phyloP scores from a whole-genome alignment of 2,888 invertebrate species.

The Laothoe populi region DNA sequence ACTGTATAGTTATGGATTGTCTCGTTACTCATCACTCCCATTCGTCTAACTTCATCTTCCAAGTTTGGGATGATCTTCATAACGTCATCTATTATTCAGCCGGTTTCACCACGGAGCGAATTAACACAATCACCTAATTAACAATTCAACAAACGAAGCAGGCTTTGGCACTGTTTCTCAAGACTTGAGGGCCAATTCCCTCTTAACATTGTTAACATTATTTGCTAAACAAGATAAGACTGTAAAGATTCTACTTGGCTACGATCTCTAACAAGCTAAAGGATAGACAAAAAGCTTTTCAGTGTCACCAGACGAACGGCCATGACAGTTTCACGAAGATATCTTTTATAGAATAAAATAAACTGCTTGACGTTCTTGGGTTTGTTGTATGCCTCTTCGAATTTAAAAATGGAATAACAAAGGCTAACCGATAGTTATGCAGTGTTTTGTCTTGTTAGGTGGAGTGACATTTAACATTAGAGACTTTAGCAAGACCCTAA shows the following conservation, averaged over 20 bases:
- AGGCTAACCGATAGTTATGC: too few relatives aligned
- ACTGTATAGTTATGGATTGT: neutral
- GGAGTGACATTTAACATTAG: too few relatives aligned
- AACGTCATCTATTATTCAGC: neutral
- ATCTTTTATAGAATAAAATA: too few relatives aligned
- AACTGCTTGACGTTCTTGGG: too few relatives aligned
- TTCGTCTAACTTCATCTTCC: neutral
- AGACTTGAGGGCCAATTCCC: neutral
- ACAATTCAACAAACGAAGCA: slow-evolving; percentile 9
- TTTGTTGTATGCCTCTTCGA: too few relatives aligned
- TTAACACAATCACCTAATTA: slow-evolving; percentile 1
- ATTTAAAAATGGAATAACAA: too few relatives aligned
- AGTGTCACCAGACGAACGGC: neutral
- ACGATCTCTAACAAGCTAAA: neutral
- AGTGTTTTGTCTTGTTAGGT: too few relatives aligned
- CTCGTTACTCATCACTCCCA: neutral
- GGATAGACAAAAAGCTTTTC: neutral
- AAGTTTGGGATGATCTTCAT: neutral
- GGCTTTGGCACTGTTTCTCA: neutral
- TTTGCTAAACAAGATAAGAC: neutral
- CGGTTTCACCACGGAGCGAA: neutral
- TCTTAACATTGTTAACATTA: neutral
- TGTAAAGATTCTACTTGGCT: neutral
- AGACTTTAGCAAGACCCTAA: too few relatives aligned
- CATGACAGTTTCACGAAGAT: too few relatives aligned